Base-by-base conservation (phyloP, 2,888 invertebrate species). In the Spatulosminthurus flaviceps region DNA sequence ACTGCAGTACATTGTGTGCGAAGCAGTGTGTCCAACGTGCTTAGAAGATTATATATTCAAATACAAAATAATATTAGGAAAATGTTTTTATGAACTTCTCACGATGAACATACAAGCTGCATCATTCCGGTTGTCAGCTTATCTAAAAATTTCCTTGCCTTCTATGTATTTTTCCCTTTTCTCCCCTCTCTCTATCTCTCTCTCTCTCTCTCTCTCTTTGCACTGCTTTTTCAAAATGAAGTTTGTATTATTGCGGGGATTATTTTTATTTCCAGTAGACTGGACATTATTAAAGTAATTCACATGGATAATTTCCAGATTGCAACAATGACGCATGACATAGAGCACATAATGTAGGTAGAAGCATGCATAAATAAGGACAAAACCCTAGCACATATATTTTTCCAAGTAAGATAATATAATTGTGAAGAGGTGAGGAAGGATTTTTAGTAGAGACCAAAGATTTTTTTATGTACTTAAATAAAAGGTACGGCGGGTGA, bases 71-170 rank as follows among this genome's bases (percentile, higher is more conserved):
- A 19, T 51, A 51, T n/a, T n/a, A n/a, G n/a, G n/a, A 51, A 51
- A 51, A n/a, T 51, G 51, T 19, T n/a, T n/a, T n/a, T 51, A 51
- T 51, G n/a, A 51, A 51, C 51, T 51, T 51, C 51, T 51, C 51
- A 51, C 51, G 51, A 51, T 5, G 5, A 51, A 34, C 34, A 34
- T 2, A 51, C 51, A 51, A 16, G 51, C 51, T 51, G 51, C 16
- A 51, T 51, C 51, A 51, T 51, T 41, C 51, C 51, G 51, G 51
- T 51, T 51, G 51, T 51, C 51, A 51, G 51, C 5, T 51, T 51
- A n/a, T n/a, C n/a, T n/a, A 11, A 51, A 51, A 51, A 51, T 51
- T 51, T 51, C 1, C 9, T 51, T 51, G 19, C 41, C n/a, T n/a
- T n/a, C n/a, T n/a, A n/a, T n/a, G n/a, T n/a, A n/a, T n/a, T n/a